Conservation (phyloP, 2,888 invertebrate genomes). For the Lamproptera curius region DNA sequence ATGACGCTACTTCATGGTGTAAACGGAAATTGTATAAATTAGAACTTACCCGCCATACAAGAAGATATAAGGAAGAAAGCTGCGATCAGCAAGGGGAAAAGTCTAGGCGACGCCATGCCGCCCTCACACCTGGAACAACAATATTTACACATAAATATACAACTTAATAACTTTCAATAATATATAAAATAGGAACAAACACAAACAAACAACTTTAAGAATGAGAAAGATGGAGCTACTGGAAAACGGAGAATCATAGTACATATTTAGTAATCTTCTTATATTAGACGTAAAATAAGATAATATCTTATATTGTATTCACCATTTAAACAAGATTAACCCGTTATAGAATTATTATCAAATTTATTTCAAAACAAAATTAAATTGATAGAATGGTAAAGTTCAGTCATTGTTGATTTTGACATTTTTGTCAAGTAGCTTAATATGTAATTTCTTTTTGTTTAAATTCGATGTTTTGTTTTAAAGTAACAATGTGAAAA, state of each 20-base stretch:
- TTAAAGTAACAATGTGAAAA: no score
- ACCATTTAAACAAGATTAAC: not conserved
- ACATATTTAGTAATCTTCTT: not conserved
- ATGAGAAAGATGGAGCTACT: not conserved
- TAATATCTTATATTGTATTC: not conserved
- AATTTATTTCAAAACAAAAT: no score
- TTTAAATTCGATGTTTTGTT: no score
- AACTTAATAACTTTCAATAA: no score
- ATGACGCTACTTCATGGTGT: no score
- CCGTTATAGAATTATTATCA: no score
- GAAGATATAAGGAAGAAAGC: conserved; percentile 34
- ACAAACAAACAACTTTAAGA: not conserved
- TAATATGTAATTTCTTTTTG: no score
- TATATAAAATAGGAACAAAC: not conserved
- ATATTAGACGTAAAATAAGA: no score
- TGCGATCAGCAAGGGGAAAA: conserved; percentile 36
- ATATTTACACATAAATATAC: not conserved
- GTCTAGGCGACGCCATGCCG: conserved; percentile 50
- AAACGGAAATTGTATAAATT: no score
- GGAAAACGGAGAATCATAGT: not conserved
- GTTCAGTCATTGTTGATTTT: no score
- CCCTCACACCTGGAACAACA: conserved; percentile 39
- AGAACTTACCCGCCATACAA: conserved; percentile 50
- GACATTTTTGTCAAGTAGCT: no score
- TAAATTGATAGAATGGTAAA: no score